Percentiles rank a stretch among this genome's conserved stretches.
Conservation (phyloP, 2,797 vertebrate species). For the Amblyopsis hoosieri region DNA sequence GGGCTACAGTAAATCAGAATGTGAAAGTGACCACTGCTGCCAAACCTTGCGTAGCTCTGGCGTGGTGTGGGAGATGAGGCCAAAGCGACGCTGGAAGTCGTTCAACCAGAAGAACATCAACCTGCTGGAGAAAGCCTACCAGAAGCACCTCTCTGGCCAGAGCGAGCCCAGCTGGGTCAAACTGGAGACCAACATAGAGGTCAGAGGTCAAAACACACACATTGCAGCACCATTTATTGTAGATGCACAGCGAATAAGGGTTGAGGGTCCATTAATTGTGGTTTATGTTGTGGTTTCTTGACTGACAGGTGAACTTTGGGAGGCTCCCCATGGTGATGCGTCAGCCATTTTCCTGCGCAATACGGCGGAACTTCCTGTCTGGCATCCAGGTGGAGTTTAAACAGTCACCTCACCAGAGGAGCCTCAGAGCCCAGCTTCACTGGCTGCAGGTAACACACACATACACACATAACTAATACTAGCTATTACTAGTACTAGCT, state of each 20-base stretch:
- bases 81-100: slow-evolving; percentile 91
- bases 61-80: slow-evolving; percentile 94
- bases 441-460: slow-evolving; percentile 88
- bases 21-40: background rate
- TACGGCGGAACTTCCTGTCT: slow-evolving; percentile 91
- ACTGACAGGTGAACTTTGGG: slow-evolving; percentile 86
- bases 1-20: background rate
- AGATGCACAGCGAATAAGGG: background rate
- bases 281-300: background rate
- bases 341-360: slow-evolving; percentile 78
- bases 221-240: background rate
- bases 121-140: slow-evolving; percentile 87
- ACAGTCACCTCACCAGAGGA: slow-evolving; percentile 90
- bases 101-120: slow-evolving; percentile 93
- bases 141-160: slow-evolving; percentile 72
- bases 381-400: slow-evolving; percentile 94
- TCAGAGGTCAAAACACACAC: slow-evolving; percentile 51
- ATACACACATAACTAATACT: background rate
- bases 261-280: background rate
- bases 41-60: slow-evolving; percentile 80
- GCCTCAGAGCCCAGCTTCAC: slow-evolving; percentile 89
- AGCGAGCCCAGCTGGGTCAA: slow-evolving; percentile 76
- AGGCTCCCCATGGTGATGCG: slow-evolving; percentile 87
- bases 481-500: no score
- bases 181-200: slow-evolving; percentile 87